Conservation (phyloP, 2,113 vertebrate genomes). For the Gila orcuttii region DNA sequence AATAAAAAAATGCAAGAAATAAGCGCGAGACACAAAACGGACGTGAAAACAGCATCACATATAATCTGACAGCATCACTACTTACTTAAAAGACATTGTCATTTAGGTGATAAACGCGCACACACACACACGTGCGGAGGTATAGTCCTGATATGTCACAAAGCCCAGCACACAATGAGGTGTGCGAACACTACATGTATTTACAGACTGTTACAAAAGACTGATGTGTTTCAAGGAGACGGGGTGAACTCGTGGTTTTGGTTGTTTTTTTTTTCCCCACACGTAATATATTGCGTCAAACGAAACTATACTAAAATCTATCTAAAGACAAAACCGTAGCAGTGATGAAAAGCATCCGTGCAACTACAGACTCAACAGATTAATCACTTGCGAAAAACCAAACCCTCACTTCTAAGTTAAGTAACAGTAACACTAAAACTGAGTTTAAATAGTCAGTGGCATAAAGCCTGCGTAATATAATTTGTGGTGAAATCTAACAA, state of each 20-base stretch:
- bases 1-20: background rate
- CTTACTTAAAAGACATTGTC: slow-evolving; percentile 42
- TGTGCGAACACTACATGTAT: slow-evolving; percentile 41
- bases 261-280: background rate
- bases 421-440: slow-evolving; percentile 18
- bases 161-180: slow-evolving; percentile 35
- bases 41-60: slow-evolving; percentile 57
- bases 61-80: slow-evolving; percentile 56
- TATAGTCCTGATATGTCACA: slow-evolving; percentile 57
- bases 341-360: slow-evolving; percentile 10
- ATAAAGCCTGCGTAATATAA: slow-evolving; percentile 47
- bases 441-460: slow-evolving; percentile 47
- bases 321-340: slow-evolving; percentile 32
- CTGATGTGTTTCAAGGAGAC: slow-evolving; percentile 17
- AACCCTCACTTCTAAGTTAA: slow-evolving; percentile 41
- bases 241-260: slow-evolving; percentile 3
- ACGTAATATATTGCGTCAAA: slow-evolving; percentile 19
- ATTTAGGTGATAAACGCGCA: slow-evolving; percentile 32
- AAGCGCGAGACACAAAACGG: slow-evolving; percentile 45
- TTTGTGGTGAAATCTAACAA: slow-evolving; percentile 21
- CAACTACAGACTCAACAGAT: background rate
- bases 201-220: slow-evolving; percentile 42
- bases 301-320: slow-evolving; percentile 27
- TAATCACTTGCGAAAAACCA: slow-evolving; percentile 1
- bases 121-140: slow-evolving; percentile 59